Base-by-base conservation (phyloP, 2,888 invertebrate genomes). In the Pyralis farinalis region DNA sequence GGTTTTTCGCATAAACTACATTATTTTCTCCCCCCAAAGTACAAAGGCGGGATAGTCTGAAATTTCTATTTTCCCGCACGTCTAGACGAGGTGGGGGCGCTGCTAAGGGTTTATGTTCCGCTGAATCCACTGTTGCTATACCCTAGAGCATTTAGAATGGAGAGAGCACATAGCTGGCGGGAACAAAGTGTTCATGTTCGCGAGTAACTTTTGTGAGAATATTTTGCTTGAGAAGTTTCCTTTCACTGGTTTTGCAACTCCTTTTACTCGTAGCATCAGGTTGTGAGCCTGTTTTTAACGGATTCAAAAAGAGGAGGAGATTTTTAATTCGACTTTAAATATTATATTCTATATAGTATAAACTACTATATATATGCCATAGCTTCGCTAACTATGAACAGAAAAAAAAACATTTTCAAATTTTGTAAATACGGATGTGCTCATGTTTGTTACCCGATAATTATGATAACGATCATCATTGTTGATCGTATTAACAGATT, bases 51-150 rank as follows among this genome's bases (percentile, higher is more conserved):
- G 27, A 37, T 37, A 50, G 62, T 70, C 67, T 64, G 55, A 61
- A 63, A 62, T 64, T 69, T 58, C 56, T 55, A 55, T 55, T 55
- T 55, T 44, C 47, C 41, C 49, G 32, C 4, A 16, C 43, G 75
- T 75, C 74, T 74, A 77, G 74, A 80, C 81, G 55, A 46, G 44
- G 52, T 42, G 51, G 47, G 51, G 38, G 28, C 37, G 45, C 46
- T 42, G 36, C 30, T 21, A 43, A 34, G 51, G 41, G 49, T 41
- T 59, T 55, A 54, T 51, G 55, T 65, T 68, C 55, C 55, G 64
- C 69, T 59, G 63, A 63, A 52, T 61, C 47, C 44, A 47, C 58
- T 46, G 43, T 58, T 62, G 25, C 44, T 46, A 7, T 41, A 33
- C 39, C 12, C 36, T 16, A 36, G 28, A 34, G 7, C 16, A 28